These are phyloP conservation scores for Myanophis thanlyinensis DNA, from an alignment of 2,113 vertebrate species.

Conservation along the genomic window DNA sequence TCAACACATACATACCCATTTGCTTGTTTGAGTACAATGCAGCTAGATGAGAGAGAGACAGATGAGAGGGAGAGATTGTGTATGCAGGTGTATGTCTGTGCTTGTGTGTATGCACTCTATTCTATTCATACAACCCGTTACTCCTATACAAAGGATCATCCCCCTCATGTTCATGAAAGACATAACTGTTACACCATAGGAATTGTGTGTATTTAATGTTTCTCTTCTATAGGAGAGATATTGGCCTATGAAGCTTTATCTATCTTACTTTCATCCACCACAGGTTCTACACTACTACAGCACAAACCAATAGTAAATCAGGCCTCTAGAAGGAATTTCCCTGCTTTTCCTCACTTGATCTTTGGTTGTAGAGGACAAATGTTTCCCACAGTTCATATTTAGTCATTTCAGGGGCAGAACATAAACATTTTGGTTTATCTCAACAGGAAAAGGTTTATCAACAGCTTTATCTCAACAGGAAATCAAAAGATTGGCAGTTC, in stretches of 20 bases:
- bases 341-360: not conserved
- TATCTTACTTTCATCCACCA: not conserved
- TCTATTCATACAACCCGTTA: not conserved
- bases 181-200: not conserved
- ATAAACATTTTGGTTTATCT: not conserved
- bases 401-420: not conserved
- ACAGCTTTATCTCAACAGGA: not conserved
- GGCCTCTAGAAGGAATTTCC: not conserved
- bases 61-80: not conserved
- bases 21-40: not conserved
- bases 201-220: not conserved
- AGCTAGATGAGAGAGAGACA: not conserved
- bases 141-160: not conserved
- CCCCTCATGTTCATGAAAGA: not conserved
- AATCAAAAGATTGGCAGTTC: not conserved
- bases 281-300: not conserved
- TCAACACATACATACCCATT: not conserved
- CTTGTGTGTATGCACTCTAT: not conserved
- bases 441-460: not conserved
- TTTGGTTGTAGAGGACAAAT: not conserved
- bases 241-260: not conserved
- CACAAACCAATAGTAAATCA: not conserved
- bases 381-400: not conserved
- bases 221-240: not conserved
- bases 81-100: not conserved